Conservation (phyloP, 1,140 invertebrate genomes). For the Aphis craccivora region DNA sequence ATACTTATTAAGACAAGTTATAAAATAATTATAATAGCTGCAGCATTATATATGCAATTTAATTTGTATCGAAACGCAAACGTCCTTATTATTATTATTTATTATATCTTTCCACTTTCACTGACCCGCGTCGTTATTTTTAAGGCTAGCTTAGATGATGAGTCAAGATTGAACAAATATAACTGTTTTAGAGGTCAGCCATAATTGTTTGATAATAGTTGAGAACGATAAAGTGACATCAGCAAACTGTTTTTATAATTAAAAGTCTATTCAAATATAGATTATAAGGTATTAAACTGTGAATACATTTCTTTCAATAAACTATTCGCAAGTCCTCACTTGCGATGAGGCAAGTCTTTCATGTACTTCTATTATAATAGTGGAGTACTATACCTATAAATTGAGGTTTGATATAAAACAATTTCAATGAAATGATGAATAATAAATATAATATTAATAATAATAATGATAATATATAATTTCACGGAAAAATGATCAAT, state of each 20-base stretch:
- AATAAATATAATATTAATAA: background rate
- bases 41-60: background rate
- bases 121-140: background rate
- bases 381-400: background rate
- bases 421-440: background rate
- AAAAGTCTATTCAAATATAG: background rate
- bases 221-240: background rate
- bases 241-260: background rate
- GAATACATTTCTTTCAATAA: background rate
- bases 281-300: background rate
- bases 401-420: background rate
- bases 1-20: background rate
- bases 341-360: background rate
- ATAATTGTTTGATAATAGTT: slow-evolving; percentile 5
- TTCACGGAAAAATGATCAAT: no score
- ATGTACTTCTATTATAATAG: background rate
- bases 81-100: background rate
- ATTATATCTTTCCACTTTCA: background rate
- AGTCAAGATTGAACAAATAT: background rate
- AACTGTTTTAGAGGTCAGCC: slow-evolving; percentile 8
- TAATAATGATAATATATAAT: no score
- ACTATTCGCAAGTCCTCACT: background rate
- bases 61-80: background rate
- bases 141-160: background rate
- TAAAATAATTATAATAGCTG: background rate